Conservation (phyloP, 2,797 vertebrate species). For the Acanthurus tractus region DNA sequence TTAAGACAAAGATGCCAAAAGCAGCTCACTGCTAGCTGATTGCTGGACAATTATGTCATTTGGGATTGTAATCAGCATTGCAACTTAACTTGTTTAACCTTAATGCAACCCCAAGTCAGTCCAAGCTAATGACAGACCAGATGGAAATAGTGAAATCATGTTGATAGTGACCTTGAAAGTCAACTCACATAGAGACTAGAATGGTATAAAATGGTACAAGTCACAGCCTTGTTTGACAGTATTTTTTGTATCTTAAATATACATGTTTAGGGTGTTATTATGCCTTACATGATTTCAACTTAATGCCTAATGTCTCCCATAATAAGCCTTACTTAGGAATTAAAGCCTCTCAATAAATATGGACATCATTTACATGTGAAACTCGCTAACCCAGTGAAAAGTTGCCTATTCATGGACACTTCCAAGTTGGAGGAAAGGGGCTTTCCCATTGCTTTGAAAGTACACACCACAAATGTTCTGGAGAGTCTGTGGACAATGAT, state of each 20-base stretch:
- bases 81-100: conserved; percentile 42
- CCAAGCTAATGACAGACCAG: conserved; percentile 28
- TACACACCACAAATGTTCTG: conserved; percentile 53
- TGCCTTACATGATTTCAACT: not conserved
- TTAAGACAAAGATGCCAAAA: conserved; percentile 42
- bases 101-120: conserved; percentile 29
- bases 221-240: not conserved
- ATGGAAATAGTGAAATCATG: conserved; percentile 30
- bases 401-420: conserved; percentile 60
- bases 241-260: not conserved
- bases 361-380: conserved; percentile 27
- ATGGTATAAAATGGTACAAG: not conserved
- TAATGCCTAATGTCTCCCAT: not conserved
- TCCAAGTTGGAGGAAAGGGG: conserved; percentile 52
- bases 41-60: conserved; percentile 58
- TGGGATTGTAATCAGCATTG: conserved; percentile 46
- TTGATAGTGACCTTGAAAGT: conserved; percentile 19
- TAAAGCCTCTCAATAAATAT: not conserved
- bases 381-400: conserved; percentile 49
- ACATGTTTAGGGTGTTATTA: not conserved
- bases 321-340: not conserved
- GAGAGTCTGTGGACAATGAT: conserved; percentile 59
- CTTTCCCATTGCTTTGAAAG: conserved; percentile 68
- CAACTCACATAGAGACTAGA: not conserved
- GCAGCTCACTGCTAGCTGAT: conserved; percentile 52